Evolutionary conservation across 2,113 vertebrate genomes (phyloP), one percentile per base, ranked within the genome.

Genomic region (Syrmaticus mikado): DNA sequence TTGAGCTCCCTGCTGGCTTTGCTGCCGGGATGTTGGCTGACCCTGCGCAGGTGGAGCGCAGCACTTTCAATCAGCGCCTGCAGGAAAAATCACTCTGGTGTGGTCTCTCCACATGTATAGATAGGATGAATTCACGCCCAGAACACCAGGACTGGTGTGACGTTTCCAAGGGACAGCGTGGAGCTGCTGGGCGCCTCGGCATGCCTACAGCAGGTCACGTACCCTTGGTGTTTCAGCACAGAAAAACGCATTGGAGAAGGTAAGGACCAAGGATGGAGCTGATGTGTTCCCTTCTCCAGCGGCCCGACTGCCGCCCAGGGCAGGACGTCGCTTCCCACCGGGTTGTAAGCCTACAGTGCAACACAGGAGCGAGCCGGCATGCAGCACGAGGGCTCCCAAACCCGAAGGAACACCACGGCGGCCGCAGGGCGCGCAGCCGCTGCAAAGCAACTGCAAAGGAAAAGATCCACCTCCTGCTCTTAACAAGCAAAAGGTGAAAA

Each of bases 31-130:
- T 58, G 22, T 10, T 2, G 24, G 36, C 73, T 57, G 46, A 15
- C 40, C 36, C 41, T 46, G 40, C 16, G 45, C 45, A 46, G 50
- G 24, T 28, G 48, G 19, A 60, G 13, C 62, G 25, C 1, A 45
- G 64, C 40, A 81, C 32, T 13, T 65, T 61, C 3, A 0, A 25
- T 32, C 48, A 32, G 16, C 0, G 2, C 40, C 38, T 30, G 13
- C 71, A 53, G 53, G 41, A 38, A 75, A 34, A 45, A 46, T 36
- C 12, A 30, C 22, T 52, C 20, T 19, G 5, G 4, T 38, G 46
- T 10, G 13, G 38, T 41, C 27, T 48, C 76, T 7, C 41, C 48
- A 34, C 1, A 30, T 16, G 1, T 28, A 9, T 68, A 30, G 6
- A 11, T 43, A 28, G 1, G 8, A 53, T 7, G 13, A 77, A 81